These are phyloP conservation scores for Miichthys miiuy DNA, from an alignment of 2,797 vertebrate species.

Conservation along the genomic window DNA sequence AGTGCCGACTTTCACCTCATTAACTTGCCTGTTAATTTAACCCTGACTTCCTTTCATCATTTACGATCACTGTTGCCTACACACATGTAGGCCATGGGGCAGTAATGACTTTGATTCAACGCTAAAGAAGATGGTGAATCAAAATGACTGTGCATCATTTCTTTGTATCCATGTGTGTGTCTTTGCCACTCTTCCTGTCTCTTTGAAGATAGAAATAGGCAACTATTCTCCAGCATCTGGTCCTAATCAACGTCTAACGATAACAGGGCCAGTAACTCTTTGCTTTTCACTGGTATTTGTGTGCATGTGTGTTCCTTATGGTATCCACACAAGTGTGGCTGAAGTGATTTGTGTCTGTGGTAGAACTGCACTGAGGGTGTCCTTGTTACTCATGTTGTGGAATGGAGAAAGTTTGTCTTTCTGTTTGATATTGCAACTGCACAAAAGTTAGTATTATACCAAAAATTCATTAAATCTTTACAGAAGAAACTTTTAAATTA, in stretches of 20 bases:
- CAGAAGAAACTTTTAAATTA: background rate
- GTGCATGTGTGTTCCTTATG: constrained; percentile 12
- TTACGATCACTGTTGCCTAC: constrained; percentile 24
- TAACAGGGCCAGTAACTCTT: background rate
- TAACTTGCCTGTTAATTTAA: constrained; percentile 50
- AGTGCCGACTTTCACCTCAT: constrained; percentile 56
- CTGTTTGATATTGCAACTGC: background rate
- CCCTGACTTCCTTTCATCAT: constrained; percentile 58
- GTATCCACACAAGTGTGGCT: background rate
- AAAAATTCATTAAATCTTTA: background rate
- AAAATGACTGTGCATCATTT: constrained; percentile 34
- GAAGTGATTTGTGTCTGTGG: background rate
- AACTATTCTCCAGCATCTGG: constrained; percentile 49
- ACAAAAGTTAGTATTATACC: background rate
- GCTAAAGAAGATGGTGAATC: constrained; percentile 28
- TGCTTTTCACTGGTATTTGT: constrained; percentile 11
- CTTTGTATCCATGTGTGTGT: constrained; percentile 11
- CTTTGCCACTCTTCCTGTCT: constrained; percentile 39
- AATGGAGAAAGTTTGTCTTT: background rate
- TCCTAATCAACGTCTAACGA: constrained; percentile 36
- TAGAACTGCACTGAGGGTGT: background rate
- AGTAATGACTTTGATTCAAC: constrained; percentile 35
- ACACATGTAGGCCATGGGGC: constrained; percentile 12
- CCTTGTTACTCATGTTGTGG: background rate
- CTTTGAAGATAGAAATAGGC: constrained; percentile 54